Evolutionary conservation across 1,140 invertebrate genomes (phyloP).

Genomic region (Coelopa frigida): DNA sequence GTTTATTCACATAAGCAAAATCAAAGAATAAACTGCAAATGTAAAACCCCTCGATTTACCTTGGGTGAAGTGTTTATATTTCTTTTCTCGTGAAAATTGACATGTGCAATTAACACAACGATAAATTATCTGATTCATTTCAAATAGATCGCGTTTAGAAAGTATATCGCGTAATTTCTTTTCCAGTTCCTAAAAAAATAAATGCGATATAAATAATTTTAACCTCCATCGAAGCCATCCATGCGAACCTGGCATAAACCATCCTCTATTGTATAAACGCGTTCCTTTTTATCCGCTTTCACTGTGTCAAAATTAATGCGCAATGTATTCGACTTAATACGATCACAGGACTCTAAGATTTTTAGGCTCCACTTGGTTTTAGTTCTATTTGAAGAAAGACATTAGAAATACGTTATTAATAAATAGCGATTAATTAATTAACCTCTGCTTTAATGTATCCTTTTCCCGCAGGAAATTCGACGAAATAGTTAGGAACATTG

Average conservation of each 20-base stretch:
- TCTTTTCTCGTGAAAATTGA: constrained; percentile 51
- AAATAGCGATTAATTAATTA: neutral
- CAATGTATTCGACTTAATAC: constrained; percentile 47
- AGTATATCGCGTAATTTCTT: constrained; percentile 47
- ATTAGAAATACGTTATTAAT: constrained; percentile 2
- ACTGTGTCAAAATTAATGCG: constrained; percentile 57
- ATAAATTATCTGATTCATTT: constrained; percentile 50
- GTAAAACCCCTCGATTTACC: constrained; percentile 16
- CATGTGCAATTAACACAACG: constrained; percentile 57
- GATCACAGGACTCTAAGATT: constrained; percentile 51
- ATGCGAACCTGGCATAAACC: constrained; percentile 52
- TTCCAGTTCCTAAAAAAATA: constrained; percentile 47
- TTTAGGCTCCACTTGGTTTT: constrained; percentile 52
- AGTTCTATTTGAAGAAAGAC: constrained; percentile 36
- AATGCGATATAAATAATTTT: constrained; percentile 13
- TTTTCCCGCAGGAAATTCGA: constrained; percentile 40
- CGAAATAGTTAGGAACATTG: constrained; percentile 38
- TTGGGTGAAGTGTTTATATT: constrained; percentile 13
- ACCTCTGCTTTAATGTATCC: constrained; percentile 38
- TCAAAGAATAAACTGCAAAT: neutral
- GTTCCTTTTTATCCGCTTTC: constrained; percentile 49
- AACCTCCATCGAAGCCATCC: neutral
- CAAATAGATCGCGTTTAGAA: constrained; percentile 47
- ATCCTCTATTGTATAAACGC: constrained; percentile 51
- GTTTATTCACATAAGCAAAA: constrained; percentile 17